Evolutionary conservation across 1,140 invertebrate genomes (phyloP).

Genomic region (Zaprionus kolodkinae): DNA sequence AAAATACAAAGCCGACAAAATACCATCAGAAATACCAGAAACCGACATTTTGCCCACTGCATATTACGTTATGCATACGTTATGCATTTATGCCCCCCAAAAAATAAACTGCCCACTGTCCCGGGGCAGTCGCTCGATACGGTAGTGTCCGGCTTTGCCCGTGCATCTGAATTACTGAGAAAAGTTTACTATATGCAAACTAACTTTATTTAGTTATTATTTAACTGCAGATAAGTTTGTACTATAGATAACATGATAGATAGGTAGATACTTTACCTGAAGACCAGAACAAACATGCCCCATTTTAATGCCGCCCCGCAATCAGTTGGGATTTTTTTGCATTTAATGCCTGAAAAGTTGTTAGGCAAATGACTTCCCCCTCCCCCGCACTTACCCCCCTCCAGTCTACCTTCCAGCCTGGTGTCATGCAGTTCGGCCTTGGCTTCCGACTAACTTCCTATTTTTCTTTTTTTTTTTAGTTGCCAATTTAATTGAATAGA

Average conservation of each 20-base stretch:
- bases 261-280: neutral
- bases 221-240: neutral
- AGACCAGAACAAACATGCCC: neutral
- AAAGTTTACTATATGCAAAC: neutral
- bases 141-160: conserved; percentile 1
- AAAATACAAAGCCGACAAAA: conserved; percentile 59
- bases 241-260: neutral
- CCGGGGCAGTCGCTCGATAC: neutral
- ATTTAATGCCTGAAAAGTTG: conserved; percentile 7
- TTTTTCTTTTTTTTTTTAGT: neutral
- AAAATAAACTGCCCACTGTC: neutral
- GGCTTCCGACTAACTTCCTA: neutral
- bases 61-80: conserved; percentile 71
- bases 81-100: conserved; percentile 50
- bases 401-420: neutral
- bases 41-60: conserved; percentile 68
- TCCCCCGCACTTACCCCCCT: neutral
- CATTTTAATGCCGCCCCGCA: neutral
- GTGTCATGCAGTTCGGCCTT: neutral
- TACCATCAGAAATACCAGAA: conserved; percentile 70
- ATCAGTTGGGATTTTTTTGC: conserved; percentile 6
- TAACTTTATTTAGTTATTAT: neutral
- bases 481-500: conserved; percentile 6
- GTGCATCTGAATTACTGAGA: neutral
- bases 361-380: neutral